Percentiles rank a stretch among this genome's conserved stretches.
Evolutionary conservation across 1,140 invertebrate species (phyloP).

Genomic region (Psilanteris sp.): DNA sequence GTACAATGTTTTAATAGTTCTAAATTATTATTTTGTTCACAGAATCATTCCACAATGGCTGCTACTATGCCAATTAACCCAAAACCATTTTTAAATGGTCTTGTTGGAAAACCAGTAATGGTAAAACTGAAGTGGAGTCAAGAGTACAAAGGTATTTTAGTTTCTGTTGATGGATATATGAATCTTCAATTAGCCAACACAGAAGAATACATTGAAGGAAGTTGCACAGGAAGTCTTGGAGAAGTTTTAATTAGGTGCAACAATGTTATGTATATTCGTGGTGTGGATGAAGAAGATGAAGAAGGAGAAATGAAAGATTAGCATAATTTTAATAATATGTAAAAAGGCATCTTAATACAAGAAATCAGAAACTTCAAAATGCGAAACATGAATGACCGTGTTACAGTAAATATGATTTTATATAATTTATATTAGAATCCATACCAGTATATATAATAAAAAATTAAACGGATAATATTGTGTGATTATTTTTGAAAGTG

Average conservation of each 20-base stretch:
- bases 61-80: conserved; percentile 98
- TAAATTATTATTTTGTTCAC: conserved; percentile 14
- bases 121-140: conserved; percentile 99
- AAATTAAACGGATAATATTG: too few species aligned
- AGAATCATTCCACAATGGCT: conserved; percentile 79
- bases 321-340: conserved; percentile 52
- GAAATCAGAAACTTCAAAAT: too few species aligned
- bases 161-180: conserved; percentile 99
- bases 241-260: conserved; percentile 99
- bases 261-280: conserved; percentile 98
- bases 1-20: too few species aligned
- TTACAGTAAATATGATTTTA: too few species aligned
- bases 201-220: conserved; percentile 98
- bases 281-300: conserved; percentile 98
- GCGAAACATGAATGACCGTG: too few species aligned
- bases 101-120: conserved; percentile 98
- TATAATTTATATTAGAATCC: too few species aligned
- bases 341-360: conserved; percentile 9
- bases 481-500: too few species aligned
- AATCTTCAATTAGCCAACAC: conserved; percentile 98
- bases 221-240: conserved; percentile 94
- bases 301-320: conserved; percentile 98
- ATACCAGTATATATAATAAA: too few species aligned
- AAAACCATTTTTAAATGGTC: conserved; percentile 98
- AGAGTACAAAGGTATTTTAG: conserved; percentile 98